A percentile compares a stretch with the other conserved stretches of the same genome.
These are phyloP conservation scores for Acholoe squamosa DNA, from an alignment of 2,888 invertebrate species.

Conservation along the genomic window DNA sequence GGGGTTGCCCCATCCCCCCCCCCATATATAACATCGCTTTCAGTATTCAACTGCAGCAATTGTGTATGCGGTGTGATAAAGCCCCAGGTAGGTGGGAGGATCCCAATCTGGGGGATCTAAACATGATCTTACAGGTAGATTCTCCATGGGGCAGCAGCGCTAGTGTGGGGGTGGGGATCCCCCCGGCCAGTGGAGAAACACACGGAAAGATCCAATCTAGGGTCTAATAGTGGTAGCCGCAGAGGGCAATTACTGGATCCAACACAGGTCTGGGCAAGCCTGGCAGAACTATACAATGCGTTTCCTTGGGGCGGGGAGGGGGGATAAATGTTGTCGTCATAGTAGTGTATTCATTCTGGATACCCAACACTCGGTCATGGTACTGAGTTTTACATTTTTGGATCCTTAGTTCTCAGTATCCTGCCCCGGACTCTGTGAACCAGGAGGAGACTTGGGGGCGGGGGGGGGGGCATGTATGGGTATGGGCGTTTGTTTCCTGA, in stretches of 20 bases:
- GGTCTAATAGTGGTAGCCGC: background rate
- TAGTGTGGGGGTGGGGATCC: constrained; percentile 4
- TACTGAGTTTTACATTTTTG: too few species aligned
- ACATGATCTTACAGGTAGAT: constrained; percentile 34
- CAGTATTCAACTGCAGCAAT: background rate
- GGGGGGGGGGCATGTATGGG: background rate
- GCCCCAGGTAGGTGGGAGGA: constrained; percentile 9
- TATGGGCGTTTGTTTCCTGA: too few species aligned
- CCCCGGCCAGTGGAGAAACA: background rate
- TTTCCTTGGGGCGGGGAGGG: background rate
- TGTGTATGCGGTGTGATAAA: background rate
- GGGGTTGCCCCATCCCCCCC: constrained; percentile 6
- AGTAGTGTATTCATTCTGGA: background rate
- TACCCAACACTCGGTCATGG: too few species aligned
- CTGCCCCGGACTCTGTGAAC: background rate
- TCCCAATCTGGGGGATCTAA: constrained; percentile 18
- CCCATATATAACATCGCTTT: background rate
- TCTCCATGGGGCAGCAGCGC: background rate
- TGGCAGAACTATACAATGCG: background rate
- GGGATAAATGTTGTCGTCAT: background rate
- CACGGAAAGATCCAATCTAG: background rate
- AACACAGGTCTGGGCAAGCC: background rate
- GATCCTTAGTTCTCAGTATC: too few species aligned
- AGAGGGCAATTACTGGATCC: constrained; percentile 15
- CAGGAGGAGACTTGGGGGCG: background rate